These are phyloP conservation scores for Bembecia ichneumoniformis DNA, from an alignment of 2,888 invertebrate genomes.

Conservation along the genomic window DNA sequence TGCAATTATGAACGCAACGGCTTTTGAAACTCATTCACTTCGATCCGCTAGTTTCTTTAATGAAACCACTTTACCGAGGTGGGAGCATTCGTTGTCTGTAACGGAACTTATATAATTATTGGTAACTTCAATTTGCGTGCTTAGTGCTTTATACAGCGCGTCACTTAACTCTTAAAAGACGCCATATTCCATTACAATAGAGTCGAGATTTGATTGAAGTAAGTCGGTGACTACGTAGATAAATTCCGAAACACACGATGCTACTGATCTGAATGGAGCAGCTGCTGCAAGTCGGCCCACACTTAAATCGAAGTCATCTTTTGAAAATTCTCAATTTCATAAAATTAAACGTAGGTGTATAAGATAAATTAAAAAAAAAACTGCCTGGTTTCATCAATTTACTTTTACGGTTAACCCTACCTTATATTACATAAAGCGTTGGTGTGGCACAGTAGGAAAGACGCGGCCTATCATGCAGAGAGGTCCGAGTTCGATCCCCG, in stretches of 20 bases:
- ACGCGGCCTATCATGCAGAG: no score
- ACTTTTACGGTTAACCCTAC: no score
- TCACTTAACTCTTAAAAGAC: not conserved
- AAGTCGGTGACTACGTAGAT: not conserved
- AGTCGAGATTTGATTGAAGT: not conserved
- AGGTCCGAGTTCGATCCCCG: no score
- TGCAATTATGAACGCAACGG: slow-evolving; percentile 9
- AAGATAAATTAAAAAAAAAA: no score
- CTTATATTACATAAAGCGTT: no score
- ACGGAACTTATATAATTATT: slow-evolving; percentile 51
- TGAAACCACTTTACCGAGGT: slow-evolving; percentile 31
- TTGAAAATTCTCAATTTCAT: not conserved
- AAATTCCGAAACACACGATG: not conserved
- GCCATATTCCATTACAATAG: not conserved
- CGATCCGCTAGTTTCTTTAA: slow-evolving; percentile 31
- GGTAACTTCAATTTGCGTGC: slow-evolving; percentile 20
- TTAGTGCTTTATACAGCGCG: not conserved
- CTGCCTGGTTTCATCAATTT: no score
- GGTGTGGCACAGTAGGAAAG: no score
- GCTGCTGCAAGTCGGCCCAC: slow-evolving; percentile 27
- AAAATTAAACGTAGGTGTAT: no score
- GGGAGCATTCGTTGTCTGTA: slow-evolving; percentile 28
- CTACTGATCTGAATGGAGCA: slow-evolving; percentile 33
- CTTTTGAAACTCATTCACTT: slow-evolving; percentile 23
- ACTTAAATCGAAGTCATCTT: slow-evolving; percentile 9